Percentiles rank a stretch among this genome's conserved stretches.
Evolutionary conservation across 2,797 vertebrate species (phyloP).

Genomic region (Anomalospiza imberbis): DNA sequence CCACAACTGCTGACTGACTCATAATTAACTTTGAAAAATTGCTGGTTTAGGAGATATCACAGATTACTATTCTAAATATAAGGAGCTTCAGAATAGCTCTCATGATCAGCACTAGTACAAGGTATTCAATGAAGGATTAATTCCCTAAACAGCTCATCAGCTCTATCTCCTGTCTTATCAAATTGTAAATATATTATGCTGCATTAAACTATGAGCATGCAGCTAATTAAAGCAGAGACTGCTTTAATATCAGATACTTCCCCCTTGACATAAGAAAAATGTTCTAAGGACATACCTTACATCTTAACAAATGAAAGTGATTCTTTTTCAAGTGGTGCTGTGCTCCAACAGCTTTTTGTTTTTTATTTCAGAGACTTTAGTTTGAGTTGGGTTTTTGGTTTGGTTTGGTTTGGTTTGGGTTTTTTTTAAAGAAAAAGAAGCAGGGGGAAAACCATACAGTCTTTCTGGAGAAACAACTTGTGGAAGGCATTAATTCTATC

Average conservation of each 20-base stretch:
- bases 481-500: neutral
- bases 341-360: neutral
- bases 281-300: neutral
- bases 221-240: conserved; percentile 40
- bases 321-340: neutral
- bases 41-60: conserved; percentile 50
- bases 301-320: conserved; percentile 10
- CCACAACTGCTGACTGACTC: conserved; percentile 47
- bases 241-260: conserved; percentile 37
- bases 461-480: neutral
- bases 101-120: conserved; percentile 30
- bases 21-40: conserved; percentile 65
- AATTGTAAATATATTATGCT: conserved; percentile 61
- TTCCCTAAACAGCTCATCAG: conserved; percentile 52
- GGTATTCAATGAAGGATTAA: conserved; percentile 47
- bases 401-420: neutral
- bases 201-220: conserved; percentile 32
- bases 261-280: neutral
- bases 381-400: neutral
- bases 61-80: conserved; percentile 53
- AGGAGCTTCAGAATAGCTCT: conserved; percentile 40
- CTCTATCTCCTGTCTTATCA: conserved; percentile 55
- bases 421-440: neutral
- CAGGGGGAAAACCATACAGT: neutral
- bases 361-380: neutral